Evolutionary conservation across 2,888 invertebrate genomes (phyloP).

Genomic region (Xylophagus ater): DNA sequence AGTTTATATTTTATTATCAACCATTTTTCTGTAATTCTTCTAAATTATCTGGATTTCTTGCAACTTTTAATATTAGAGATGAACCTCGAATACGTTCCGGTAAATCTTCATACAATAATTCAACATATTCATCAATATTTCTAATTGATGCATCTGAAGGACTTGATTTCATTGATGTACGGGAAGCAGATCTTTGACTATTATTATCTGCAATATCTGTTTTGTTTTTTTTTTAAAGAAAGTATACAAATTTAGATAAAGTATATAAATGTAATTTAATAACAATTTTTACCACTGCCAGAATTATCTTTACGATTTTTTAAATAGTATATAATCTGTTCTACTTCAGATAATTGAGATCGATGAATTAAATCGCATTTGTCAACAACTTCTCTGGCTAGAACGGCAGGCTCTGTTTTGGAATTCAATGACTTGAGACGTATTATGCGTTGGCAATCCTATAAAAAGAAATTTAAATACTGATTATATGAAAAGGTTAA

Average conservation of each 20-base stretch:
- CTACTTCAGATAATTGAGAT: constrained; percentile 69
- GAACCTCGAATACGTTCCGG: constrained; percentile 89
- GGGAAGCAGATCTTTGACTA: constrained; percentile 25
- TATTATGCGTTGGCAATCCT: constrained; percentile 73
- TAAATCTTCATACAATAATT: constrained; percentile 90
- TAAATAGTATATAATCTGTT: constrained; percentile 76
- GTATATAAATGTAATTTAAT: too few species aligned
- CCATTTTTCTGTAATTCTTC: constrained; percentile 89
- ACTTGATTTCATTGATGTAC: constrained; percentile 34
- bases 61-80: constrained; percentile 78
- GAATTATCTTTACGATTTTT: constrained; percentile 58
- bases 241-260: too few species aligned
- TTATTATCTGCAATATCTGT: constrained; percentile 33
- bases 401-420: constrained; percentile 62
- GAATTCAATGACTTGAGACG: constrained; percentile 68
- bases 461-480: too few species aligned
- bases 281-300: constrained; percentile 25
- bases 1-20: constrained; percentile 28
- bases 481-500: too few species aligned
- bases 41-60: constrained; percentile 88
- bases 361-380: constrained; percentile 78
- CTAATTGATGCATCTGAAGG: constrained; percentile 60
- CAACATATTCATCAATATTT: constrained; percentile 87
- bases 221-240: too few species aligned
- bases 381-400: constrained; percentile 75